Base-by-base conservation (phyloP, 2,797 vertebrate species). In the Eospalax fontanierii region DNA sequence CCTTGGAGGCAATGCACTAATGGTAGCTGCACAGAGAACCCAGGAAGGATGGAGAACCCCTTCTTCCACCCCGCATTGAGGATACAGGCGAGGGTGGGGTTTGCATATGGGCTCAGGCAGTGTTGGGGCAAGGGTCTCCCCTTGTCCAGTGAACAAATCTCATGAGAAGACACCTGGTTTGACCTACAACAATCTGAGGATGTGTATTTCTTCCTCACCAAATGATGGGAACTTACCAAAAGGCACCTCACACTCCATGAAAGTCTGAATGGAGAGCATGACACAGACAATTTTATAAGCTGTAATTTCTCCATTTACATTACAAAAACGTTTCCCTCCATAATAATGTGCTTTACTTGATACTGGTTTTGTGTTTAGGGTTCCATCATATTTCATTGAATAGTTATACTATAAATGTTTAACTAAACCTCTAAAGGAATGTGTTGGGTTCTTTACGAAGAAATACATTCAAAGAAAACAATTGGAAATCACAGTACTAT, bases 341-440 rank as follows among this genome's bases (percentile, higher is more conserved):
- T 63, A 73, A 63, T 54, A 63, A 70, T 15, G 0, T 43, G 4
- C 75, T 85, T 57, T 35, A 22, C 83, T 81, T 70, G 16, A 81
- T 80, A 93, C 91, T 84, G 63, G 21, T 68, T 90, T 85, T 75
- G 24, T 87, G 26, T 78, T 91, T 94, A 61, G 78, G 28, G 35
- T 33, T 83, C 59, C 10, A 70, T 43, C 87, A 7, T 61, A 94
- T 16, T 81, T 90, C 43, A 61, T 2, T 71, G 50, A 83, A 40
- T 59, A 80, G 14, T 19, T 50, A 15, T 28, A 15, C 19, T 54
- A 66, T 68, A 71, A 73, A 81, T 38, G 87, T 33, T 90, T 87
- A 90, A 61, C 12, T 21, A 83, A 71, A 93, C 38, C 16, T 83
- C 70, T 81, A 74, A 88, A 94, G 11, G 30, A 22, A 79, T 5